Base-by-base conservation (phyloP, 30 jellyfish, hydroid and myxozoan genomes). In the Sanderia malayensis region DNA sequence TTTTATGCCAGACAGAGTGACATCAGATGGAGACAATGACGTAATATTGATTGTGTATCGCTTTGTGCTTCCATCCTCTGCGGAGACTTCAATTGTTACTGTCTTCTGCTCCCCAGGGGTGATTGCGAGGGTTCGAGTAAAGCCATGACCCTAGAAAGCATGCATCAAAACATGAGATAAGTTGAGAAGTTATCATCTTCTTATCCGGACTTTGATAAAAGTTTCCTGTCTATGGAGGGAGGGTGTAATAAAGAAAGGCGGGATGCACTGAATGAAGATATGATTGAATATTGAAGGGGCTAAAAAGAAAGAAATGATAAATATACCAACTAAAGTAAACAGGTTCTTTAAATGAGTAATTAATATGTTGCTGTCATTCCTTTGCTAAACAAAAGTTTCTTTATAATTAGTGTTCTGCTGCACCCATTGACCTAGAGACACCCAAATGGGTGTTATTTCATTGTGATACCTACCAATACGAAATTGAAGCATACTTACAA, bases 11-110 rank as follows among this genome's bases (percentile, higher is more conserved):
- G 92, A 81, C 19, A 88, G 58, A 17, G 70, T 33, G n/a, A 94
- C 92, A 68, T 41, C 66, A 17, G 75, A 71, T 18, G 97, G 86
- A 15, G 97, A 80, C 45, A 74, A 23, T 11, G 86, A 77, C n/a
- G 59, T 34, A 31, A 81, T 75, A 45, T 66, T 44, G 23, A 88
- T 47, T 18, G 53, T 66, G 77, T 88, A 88, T 23, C 59, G 28
- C 57, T 88, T 88, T 13, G 82, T 71, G 8, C 83, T 80, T 9
- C 97, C 97, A 80, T 88, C 92, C 61, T 88, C 97, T 25, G 97
- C 97, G 2, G 97, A 73, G 46, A 88, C 97, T 68, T 88, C 97
- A 37, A 88, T 68, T 18, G 46, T 41, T 22, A 66, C 27, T 10
- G 30, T 41, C 1, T 20, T 22, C 33, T 31, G 62, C 15, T 84